These are phyloP conservation scores for Pseudoatta argentina DNA, from an alignment of 1,140 invertebrate genomes.

Conservation along the genomic window DNA sequence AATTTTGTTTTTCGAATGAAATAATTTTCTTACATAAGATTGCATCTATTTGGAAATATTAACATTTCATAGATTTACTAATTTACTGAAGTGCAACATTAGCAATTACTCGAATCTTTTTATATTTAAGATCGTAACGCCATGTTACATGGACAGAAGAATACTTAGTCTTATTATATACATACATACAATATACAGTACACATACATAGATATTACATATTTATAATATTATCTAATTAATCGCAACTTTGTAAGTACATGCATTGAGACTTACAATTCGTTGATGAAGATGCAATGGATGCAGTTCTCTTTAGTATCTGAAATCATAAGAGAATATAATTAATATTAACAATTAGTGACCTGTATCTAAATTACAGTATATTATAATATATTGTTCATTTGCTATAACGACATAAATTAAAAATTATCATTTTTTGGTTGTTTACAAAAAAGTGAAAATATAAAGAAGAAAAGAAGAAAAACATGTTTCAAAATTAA, in stretches of 20 bases:
- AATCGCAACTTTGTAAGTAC: background rate
- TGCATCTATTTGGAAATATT: background rate
- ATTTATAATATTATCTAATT: constrained; percentile 2
- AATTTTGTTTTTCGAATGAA: background rate
- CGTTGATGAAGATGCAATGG: background rate
- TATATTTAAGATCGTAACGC: background rate
- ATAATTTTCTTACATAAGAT: constrained; percentile 2
- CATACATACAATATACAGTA: background rate
- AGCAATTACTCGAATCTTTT: background rate
- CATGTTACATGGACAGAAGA: background rate
- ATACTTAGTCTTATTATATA: background rate
- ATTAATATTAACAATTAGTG: constrained; percentile 5
- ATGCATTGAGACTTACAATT: constrained; percentile 32
- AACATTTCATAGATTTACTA: background rate
- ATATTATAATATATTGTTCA: too few relatives aligned
- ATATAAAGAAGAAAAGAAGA: too few relatives aligned
- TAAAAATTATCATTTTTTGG: too few relatives aligned
- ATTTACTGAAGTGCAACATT: background rate
- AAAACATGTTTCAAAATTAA: too few relatives aligned
- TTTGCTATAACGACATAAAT: too few relatives aligned
- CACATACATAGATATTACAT: background rate
- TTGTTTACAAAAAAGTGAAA: too few relatives aligned
- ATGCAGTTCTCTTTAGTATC: background rate
- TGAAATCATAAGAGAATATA: constrained; percentile 17
- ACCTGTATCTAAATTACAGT: background rate